Evolutionary conservation across 2,113 vertebrate genomes (phyloP), one percentile per base, ranked within the genome.

Genomic region (Pyrgilauda ruficollis): DNA sequence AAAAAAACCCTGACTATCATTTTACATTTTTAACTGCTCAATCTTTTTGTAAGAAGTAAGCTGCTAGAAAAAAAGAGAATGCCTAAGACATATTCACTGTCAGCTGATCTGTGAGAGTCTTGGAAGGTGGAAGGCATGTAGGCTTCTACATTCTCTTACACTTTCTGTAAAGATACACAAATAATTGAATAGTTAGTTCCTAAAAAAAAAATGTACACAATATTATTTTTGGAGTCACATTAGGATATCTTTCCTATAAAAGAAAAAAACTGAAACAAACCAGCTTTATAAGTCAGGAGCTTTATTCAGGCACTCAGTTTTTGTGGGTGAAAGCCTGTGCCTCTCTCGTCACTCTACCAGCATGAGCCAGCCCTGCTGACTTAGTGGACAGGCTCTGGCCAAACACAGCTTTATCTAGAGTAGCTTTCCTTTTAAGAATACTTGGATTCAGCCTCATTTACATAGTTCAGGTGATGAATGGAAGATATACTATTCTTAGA

Each of bases 381-480:
- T 49, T 92, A 33, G 21, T 20, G 46, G 70, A 62, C 21, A 56
- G 49, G 22, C 68, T 86, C 55, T 94, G 61, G 72, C 86, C 76
- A 92, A 90, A 81, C 22, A 86, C 64, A 86, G 52, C 52, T 69
- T 50, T 72, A 92, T 67, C 30, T 47, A 70, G 23, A 63, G 80
- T 31, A 52, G 39, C 56, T 78, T 86, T 93, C 68, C 83, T 89
- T 93, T 90, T 70, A 89, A 90, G 74, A 95, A 44, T 67, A 89
- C 67, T 87, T 96, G 89, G 72, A 94, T 70, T 92, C 69, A 89
- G 61, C 27, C 76, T 84, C 89, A 94, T 93, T 87, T 94, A 90
- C 93, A 94, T 59, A 90, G 83, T 59, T 92, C 80, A 95, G 93
- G 94, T 95, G 80, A 96, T 90, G 83, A 93, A 92, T 35, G 0